Evolutionary conservation across 2,113 vertebrate genomes (phyloP), one percentile per base, ranked within the genome.

Genomic region (Phasianus colchicus): DNA sequence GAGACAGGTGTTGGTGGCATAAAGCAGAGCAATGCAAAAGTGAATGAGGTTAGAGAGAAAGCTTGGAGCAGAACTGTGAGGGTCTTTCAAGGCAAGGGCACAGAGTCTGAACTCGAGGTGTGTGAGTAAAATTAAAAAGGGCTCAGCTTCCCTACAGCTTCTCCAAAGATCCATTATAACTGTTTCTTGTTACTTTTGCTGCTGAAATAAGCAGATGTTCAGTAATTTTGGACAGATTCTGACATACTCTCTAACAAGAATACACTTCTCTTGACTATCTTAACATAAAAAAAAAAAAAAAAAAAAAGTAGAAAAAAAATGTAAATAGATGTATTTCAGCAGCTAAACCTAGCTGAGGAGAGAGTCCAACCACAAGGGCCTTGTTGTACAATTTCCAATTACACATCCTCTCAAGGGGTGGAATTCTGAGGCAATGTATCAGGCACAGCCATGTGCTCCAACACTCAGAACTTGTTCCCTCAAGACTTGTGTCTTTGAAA

Each of bases 71-170:
- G 80, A 91, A 90, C 22, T 86, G 73, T 86, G 76, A 83, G 65
- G 65, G 60, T 71, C 76, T 84, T 86, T 82, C 34, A 93, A 92
- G 83, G 70, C 73, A 96, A 96, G 90, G 80, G 69, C 88, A 83
- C 22, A 78, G 40, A 91, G 15, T 82, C 32, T 88, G 83, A 93
- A 90, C 38, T 88, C 64, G 50, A 96, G 10, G 11, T 65, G 42
- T 61, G 58, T 63, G 52, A 94, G 40, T 83, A 83, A 92, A 92
- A 88, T 86, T 67, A 86, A 86, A 83, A 15, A 69, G 52, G 27
- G 70, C 40, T 80, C 85, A 63, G 36, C 70, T 94, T 40, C 43
- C 54, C n/a, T 48, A 5, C 54, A 27, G 80, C 22, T 8, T 90
- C 20, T 81, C 34, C 65, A 88, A 86, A 74, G 61, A 57, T 29